Evolutionary conservation across 2,797 vertebrate genomes (phyloP).

Genomic region (Masticophis lateralis): DNA sequence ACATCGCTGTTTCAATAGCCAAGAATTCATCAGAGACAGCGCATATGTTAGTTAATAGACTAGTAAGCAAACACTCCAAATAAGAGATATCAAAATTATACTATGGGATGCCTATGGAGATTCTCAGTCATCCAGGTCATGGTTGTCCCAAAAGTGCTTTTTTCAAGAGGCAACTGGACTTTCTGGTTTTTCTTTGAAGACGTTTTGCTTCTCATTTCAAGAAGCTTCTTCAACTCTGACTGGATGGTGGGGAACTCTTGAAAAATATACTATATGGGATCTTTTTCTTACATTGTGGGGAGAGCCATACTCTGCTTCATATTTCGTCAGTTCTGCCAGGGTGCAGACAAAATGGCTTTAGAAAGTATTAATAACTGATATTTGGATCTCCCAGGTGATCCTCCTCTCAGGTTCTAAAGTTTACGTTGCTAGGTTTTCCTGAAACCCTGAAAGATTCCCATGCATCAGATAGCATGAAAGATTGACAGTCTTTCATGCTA

Average conservation of each 20-base stretch:
- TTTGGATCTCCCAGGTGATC: not conserved
- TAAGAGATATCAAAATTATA: not conserved
- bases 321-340: not conserved
- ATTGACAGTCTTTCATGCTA: not conserved
- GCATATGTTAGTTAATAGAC: too few species aligned
- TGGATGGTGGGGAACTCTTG: too few species aligned
- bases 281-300: not conserved
- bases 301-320: not conserved
- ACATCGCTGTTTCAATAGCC: too few species aligned
- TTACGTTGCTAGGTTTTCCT: not conserved
- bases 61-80: not conserved
- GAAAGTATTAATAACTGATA: not conserved
- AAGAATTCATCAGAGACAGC: too few species aligned
- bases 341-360: not conserved
- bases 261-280: not conserved
- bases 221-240: too few species aligned
- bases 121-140: too few species aligned
- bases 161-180: too few species aligned
- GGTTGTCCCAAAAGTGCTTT: too few species aligned
- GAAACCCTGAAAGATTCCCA: not conserved
- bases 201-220: too few species aligned
- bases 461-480: not conserved
- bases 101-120: not conserved
- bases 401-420: not conserved
- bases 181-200: too few species aligned